A percentile compares a stretch with the other conserved stretches of the same genome.
These are phyloP conservation scores for Trematocara stigmaticum DNA, from an alignment of 2,113 vertebrate genomes.

Conservation along the genomic window DNA sequence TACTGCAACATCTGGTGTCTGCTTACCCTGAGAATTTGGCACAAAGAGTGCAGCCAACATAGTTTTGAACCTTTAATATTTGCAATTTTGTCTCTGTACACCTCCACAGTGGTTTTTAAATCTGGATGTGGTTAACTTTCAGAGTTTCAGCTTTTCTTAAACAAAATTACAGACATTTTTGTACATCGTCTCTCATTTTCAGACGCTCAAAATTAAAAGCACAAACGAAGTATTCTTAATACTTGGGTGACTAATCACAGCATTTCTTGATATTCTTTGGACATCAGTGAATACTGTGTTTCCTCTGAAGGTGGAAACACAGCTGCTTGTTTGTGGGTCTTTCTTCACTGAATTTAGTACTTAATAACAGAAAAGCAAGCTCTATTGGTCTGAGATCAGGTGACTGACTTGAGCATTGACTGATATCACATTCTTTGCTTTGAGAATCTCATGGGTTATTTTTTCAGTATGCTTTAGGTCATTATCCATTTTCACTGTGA, in stretches of 20 bases:
- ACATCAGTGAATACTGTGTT: background rate
- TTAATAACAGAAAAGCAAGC: background rate
- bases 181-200: background rate
- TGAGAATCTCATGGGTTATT: background rate
- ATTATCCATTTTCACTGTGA: background rate
- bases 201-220: background rate
- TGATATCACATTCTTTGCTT: background rate
- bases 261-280: background rate
- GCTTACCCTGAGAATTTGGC: background rate
- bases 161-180: background rate
- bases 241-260: too few relatives aligned
- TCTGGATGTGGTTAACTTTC: background rate
- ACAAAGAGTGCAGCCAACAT: background rate
- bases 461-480: background rate
- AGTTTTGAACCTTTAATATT: background rate
- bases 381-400: background rate
- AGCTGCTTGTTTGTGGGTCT: background rate
- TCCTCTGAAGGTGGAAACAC: background rate
- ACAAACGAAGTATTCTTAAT: background rate
- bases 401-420: background rate
- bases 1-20: conserved; percentile 32
- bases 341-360: background rate
- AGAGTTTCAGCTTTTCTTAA: background rate
- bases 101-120: background rate
- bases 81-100: background rate